Conservation (phyloP, 2,113 vertebrate species). For the Hemicordylus capensis region DNA sequence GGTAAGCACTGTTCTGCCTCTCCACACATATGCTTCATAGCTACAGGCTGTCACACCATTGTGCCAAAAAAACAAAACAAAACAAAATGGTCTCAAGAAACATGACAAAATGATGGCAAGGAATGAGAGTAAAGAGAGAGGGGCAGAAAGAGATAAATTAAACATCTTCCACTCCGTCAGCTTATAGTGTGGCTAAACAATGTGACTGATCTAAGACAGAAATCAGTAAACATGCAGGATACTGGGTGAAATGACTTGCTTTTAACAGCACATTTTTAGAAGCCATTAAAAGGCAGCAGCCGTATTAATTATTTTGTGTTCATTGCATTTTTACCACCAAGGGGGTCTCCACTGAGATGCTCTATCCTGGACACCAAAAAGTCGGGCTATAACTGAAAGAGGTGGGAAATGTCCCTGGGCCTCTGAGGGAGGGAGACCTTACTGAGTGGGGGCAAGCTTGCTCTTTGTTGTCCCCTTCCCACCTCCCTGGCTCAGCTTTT, state of each 20-base stretch:
- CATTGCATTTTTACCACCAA: background rate
- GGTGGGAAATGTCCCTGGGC: too few species aligned
- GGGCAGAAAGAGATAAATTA: too few species aligned
- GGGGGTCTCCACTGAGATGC: background rate
- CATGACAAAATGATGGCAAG: too few species aligned
- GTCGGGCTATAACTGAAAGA: too few species aligned
- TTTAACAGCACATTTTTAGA: background rate
- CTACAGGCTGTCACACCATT: constrained; percentile 48
- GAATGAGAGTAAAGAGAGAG: too few species aligned
- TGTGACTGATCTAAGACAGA: too few species aligned
- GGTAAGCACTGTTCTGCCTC: constrained; percentile 57
- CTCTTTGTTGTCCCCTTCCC: too few species aligned
- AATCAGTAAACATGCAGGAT: too few species aligned
- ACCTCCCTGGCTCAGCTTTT: too few species aligned
- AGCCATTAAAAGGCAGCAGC: background rate
- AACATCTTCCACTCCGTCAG: background rate
- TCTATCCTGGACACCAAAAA: background rate
- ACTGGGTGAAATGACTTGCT: too few species aligned
- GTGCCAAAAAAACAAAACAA: background rate
- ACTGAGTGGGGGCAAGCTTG: too few species aligned
- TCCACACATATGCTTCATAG: constrained; percentile 38
- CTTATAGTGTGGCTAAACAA: background rate
- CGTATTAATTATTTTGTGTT: background rate
- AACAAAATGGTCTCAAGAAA: background rate
- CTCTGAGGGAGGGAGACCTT: too few species aligned